Base-by-base conservation (phyloP, 2,113 vertebrate genomes). In the Oceanites oceanicus region DNA sequence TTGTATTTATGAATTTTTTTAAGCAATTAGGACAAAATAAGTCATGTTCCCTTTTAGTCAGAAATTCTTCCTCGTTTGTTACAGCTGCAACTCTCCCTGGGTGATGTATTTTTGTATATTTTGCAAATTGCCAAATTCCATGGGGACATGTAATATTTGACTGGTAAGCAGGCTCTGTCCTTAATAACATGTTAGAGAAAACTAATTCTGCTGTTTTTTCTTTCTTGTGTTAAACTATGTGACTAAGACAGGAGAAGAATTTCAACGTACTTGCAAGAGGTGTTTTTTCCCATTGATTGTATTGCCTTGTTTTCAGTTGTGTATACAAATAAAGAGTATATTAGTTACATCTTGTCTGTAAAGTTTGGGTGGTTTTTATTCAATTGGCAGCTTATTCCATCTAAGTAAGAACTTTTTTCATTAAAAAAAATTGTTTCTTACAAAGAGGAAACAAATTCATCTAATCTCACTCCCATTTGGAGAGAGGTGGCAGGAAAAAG, bases 241-340 rank as follows among this genome's bases (percentile, higher is more conserved):
- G 49, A 93, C 55, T 87, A 36, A 36, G 23, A 18, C n/a, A 66
- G 55, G 17, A 26, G 34, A 42, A 58, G 47, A 81, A 66, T 55
- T 50, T 66, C 1, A 3, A 11, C 80, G 30, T 88, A 47, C 63
- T 87, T 84, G 42, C 18, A 38, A 1, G 7, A 19, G 16, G 4
- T 0, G 7, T 29, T 71, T 58, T 12, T 1, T 3, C 9, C 10
- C 25, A 10, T n/a, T 78, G 53, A 79, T 86, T 86, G 85, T 73
- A 62, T 58, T 86, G 22, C 62, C 19, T 62, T 89, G 63, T 2
- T 72, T 96, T 90, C 47, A 74, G 15, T 49, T 94, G 36, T 84
- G 29, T 88, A 59, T 92, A 67, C 10, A 83, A 94, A 81, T 96
- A 96, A 96, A 95, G 30, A 76, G 4, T 66, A 16, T 58, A n/a